Evolutionary conservation across 2,797 vertebrate genomes (phyloP).

Genomic region (Mus caroli): DNA sequence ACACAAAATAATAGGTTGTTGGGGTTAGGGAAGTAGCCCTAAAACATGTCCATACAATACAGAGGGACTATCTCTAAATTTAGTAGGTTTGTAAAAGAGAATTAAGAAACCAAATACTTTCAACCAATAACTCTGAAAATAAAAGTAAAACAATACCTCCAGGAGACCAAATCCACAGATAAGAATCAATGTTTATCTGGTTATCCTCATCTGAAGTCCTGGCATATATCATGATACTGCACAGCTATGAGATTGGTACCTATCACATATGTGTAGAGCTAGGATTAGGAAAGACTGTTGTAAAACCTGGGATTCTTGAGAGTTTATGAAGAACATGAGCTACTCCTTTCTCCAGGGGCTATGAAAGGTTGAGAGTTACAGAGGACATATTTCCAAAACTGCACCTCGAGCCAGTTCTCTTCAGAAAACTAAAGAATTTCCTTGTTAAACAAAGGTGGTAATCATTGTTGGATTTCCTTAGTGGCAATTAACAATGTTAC

Average conservation of each 20-base stretch:
- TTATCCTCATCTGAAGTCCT: not conserved
- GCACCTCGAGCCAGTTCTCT: not conserved
- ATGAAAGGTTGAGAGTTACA: not conserved
- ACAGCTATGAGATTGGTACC: not conserved
- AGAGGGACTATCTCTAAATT: constrained; percentile 30
- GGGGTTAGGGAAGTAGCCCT: not conserved
- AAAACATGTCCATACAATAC: constrained; percentile 11
- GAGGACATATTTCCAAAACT: not conserved
- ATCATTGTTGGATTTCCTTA: not conserved
- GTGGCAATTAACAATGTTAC: not conserved
- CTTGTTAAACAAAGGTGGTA: not conserved
- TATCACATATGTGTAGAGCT: not conserved
- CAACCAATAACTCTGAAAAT: not conserved
- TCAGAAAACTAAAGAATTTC: not conserved
- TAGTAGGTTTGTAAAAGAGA: not conserved
- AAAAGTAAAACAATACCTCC: constrained; percentile 34
- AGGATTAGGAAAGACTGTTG: not conserved
- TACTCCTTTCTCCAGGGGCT: not conserved
- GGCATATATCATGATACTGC: not conserved
- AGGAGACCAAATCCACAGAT: not conserved
- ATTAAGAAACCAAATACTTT: not conserved
- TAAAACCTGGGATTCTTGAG: not conserved
- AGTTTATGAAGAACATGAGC: not conserved
- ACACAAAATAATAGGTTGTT: constrained; percentile 39
- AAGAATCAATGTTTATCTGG: not conserved